Evolutionary conservation across 2,113 vertebrate species (phyloP), one percentile per base, ranked within the genome.

Genomic region (Macrotus californicus): DNA sequence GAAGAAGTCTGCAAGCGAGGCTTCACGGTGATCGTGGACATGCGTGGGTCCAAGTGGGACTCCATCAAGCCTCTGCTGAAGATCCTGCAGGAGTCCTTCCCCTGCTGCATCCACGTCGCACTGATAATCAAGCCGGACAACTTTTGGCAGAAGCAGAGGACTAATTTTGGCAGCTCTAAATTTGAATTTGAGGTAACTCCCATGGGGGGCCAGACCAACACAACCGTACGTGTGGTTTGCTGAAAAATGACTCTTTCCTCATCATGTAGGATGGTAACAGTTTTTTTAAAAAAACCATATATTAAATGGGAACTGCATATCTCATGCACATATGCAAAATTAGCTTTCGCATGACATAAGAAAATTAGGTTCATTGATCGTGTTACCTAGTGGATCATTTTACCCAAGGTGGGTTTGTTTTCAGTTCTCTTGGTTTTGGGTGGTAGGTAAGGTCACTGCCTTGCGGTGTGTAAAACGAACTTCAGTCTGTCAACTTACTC

Each of bases 61-160:
- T 99, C 99, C 97, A 99, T 99, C 98, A 99, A 99, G 95, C 99
- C 99, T 18, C 98, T 99, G 96, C 98, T 99, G 98, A 99, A 99
- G 98, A 99, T 99, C 97, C 98, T 99, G 64, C 99, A 99, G 97
- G 99, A 99, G 97, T 99, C 99, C 4, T 99, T 99, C 93, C 99
- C 99, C 0, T 99, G 99, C 97, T 99, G 99, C 98, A 99, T 99
- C 97, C 99, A 99, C 96, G 99, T 99, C 88, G 99, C 99, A 54
- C 99, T 99, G 98, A 99, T 99, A 98, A 99, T 99, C 98, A 99
- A 99, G 97, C 99, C 99, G 15, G 99, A 99, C 98, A 99, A 99
- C 98, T 99, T 99, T 98, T 99, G 99, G 99, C 99, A 99, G 98
- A 99, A 99, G 95, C 99, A 99, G 98, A 99, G 99, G 98, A 99